Conservation (phyloP, 1,140 invertebrate genomes). For the Ctenoplectra terminalis region DNA sequence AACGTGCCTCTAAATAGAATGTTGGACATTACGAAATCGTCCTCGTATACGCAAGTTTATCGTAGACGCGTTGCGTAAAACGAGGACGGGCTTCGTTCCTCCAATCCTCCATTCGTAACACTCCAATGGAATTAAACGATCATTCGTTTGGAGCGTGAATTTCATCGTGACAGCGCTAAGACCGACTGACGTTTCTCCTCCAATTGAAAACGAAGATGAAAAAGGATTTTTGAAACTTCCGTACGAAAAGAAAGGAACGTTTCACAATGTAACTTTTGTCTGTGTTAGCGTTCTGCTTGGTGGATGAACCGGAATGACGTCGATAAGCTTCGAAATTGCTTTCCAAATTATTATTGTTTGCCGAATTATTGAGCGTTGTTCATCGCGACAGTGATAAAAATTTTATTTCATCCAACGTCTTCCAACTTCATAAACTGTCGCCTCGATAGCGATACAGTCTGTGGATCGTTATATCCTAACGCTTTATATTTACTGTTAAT, state of each 20-base stretch:
- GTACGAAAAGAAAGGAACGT: background rate
- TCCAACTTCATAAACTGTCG: background rate
- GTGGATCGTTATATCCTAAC: background rate
- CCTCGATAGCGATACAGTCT: background rate
- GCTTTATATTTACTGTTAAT: slow-evolving; percentile 43
- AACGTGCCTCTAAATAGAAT: background rate
- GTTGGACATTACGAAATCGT: slow-evolving; percentile 30
- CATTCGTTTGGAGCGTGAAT: slow-evolving; percentile 31
- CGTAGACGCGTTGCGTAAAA: slow-evolving; percentile 22
- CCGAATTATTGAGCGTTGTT: background rate
- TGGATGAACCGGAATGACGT: too few relatives aligned
- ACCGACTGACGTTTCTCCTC: background rate
- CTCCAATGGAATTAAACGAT: slow-evolving; percentile 26
- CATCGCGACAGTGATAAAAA: background rate
- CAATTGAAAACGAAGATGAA: too few relatives aligned
- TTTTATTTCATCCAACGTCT: slow-evolving; percentile 8
- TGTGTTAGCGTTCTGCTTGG: background rate
- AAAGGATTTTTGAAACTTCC: background rate
- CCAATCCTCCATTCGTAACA: background rate
- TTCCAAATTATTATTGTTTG: background rate
- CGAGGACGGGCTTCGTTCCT: background rate
- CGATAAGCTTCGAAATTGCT: background rate
- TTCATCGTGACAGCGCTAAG: background rate
- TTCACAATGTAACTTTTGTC: too few relatives aligned
- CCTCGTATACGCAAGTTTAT: background rate